Conservation (phyloP, 2,113 vertebrate species). For the Callopanchax toddi region DNA sequence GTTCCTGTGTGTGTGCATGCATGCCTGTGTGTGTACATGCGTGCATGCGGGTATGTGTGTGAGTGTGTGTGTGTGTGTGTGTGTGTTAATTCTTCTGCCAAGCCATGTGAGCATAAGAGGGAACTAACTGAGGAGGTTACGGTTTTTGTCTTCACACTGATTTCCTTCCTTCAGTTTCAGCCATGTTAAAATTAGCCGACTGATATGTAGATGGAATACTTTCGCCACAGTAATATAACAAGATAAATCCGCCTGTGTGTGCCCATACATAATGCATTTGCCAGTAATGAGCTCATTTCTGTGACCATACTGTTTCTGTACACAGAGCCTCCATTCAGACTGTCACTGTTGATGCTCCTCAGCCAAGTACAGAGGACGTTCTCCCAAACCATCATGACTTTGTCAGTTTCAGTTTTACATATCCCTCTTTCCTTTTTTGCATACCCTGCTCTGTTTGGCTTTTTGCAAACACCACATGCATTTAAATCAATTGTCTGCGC, state of each 20-base stretch:
- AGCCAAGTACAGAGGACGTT: constrained; percentile 37
- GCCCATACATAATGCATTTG: constrained; percentile 49
- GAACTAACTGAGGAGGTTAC: constrained; percentile 26
- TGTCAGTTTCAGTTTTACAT: constrained; percentile 69
- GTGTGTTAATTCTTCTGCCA: constrained; percentile 33
- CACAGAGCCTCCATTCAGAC: constrained; percentile 60
- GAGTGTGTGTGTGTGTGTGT: background rate
- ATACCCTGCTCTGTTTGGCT: constrained; percentile 34
- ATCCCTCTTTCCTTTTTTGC: constrained; percentile 41
- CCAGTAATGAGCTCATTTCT: constrained; percentile 70
- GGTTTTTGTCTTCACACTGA: constrained; percentile 38
- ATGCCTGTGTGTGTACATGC: too few relatives aligned
- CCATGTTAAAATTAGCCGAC: constrained; percentile 50
- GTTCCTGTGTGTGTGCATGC: constrained; percentile 1
- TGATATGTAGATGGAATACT: constrained; percentile 47
- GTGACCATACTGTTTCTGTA: constrained; percentile 49
- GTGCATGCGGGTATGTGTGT: too few relatives aligned
- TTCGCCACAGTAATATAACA: constrained; percentile 31
- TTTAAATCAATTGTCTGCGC: constrained; percentile 41
- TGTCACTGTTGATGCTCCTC: constrained; percentile 63
- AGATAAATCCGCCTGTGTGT: constrained; percentile 28
- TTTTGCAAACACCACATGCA: constrained; percentile 48
- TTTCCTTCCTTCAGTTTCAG: constrained; percentile 29
- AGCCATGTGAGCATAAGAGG: constrained; percentile 23
- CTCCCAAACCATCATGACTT: constrained; percentile 56